Conservation (phyloP, 2,113 vertebrate species). For the Neomonachus schauinslandi region DNA sequence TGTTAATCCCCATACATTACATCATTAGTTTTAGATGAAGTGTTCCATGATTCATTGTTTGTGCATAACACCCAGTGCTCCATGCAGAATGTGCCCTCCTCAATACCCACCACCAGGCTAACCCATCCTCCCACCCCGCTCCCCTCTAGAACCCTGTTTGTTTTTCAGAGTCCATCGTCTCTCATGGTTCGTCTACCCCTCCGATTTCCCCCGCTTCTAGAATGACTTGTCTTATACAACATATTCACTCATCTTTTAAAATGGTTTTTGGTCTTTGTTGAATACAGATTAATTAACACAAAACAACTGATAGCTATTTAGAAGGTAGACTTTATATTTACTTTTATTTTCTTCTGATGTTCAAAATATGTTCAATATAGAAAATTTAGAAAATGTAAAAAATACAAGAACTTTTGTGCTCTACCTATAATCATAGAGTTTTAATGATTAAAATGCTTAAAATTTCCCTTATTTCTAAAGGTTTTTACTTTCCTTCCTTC, state of each 20-base stretch:
- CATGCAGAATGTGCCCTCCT: too few relatives aligned
- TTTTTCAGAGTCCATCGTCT: too few relatives aligned
- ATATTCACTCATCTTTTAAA: not conserved
- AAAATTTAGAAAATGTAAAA: constrained; percentile 8
- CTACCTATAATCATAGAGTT: not conserved
- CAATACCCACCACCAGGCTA: too few relatives aligned
- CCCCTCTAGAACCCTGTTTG: too few relatives aligned
- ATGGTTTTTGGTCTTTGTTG: not conserved
- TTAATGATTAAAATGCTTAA: not conserved
- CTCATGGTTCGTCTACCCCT: too few relatives aligned
- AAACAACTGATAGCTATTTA: not conserved
- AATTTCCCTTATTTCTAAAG: not conserved
- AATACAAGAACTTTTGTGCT: not conserved
- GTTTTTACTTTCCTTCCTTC: not conserved
- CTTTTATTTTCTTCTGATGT: not conserved
- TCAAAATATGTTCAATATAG: not conserved
- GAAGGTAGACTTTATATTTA: constrained; percentile 13
- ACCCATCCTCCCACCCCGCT: too few relatives aligned
- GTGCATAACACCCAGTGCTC: too few relatives aligned
- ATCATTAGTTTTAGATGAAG: too few relatives aligned
- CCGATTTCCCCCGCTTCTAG: too few relatives aligned
- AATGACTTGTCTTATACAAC: not conserved
- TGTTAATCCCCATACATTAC: too few relatives aligned
- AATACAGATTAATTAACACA: not conserved
- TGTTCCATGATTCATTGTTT: too few relatives aligned